These are phyloP conservation scores for Aphodius sticticus DNA, from an alignment of 2,888 invertebrate species.

Conservation along the genomic window DNA sequence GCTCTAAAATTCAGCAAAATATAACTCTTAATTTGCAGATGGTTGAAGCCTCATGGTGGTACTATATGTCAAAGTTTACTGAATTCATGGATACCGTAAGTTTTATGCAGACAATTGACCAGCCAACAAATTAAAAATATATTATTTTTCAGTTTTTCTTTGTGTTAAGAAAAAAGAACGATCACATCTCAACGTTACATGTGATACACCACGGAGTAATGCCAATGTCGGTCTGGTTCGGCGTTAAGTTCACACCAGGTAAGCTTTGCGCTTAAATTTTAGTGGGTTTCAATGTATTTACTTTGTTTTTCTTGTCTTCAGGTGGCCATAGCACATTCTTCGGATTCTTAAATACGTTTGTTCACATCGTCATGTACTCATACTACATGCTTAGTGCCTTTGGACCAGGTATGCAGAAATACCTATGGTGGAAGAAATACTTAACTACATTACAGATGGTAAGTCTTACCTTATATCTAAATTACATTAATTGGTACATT, in stretches of 20 bases:
- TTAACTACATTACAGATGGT: conserved; percentile 93
- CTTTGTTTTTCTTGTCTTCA: conserved; percentile 48
- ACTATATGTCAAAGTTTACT: conserved; percentile 95
- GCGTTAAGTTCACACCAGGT: conserved; percentile 95
- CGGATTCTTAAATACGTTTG: conserved; percentile 92
- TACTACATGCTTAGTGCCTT: conserved; percentile 93
- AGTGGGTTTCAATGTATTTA: conserved; percentile 25
- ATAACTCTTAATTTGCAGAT: conserved; percentile 70
- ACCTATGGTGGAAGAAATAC: conserved; percentile 96
- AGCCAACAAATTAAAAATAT: conserved; percentile 15
- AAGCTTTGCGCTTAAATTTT: conserved; percentile 37
- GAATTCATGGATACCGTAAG: conserved; percentile 96
- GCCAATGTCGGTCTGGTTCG: conserved; percentile 98
- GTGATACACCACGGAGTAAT: conserved; percentile 97
- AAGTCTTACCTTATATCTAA: conserved; percentile 47
- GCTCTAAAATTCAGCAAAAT: background rate
- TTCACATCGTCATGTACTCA: conserved; percentile 96
- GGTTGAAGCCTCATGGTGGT: conserved; percentile 95
- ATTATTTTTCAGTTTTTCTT: conserved; percentile 83
- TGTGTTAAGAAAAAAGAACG: conserved; percentile 91
- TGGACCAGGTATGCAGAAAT: conserved; percentile 86
- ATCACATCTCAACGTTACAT: conserved; percentile 92
- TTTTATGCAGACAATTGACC: conserved; percentile 43
- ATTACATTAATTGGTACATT: background rate
- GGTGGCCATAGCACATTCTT: conserved; percentile 98